Evolutionary conservation across 2,888 invertebrate species (phyloP).

Genomic region (Tetrapedia diversipes): DNA sequence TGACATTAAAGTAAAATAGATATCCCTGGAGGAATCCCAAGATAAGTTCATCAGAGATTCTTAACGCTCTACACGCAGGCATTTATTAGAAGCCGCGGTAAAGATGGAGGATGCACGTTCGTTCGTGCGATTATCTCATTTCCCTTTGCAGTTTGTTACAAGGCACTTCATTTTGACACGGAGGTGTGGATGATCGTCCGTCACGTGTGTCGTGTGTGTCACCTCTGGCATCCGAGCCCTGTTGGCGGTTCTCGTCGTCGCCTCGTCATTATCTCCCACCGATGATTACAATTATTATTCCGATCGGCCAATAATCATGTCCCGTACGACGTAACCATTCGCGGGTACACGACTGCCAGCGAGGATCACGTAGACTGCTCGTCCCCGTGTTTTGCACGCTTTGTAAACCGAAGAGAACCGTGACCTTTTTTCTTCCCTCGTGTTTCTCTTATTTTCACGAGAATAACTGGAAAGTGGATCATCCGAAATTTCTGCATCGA

Average conservation of each 20-base stretch:
- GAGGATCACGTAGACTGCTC: slow-evolving; percentile 74
- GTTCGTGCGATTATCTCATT: slow-evolving; percentile 46
- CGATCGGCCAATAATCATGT: slow-evolving; percentile 79
- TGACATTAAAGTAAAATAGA: not conserved
- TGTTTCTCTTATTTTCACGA: not conserved
- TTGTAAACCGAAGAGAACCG: slow-evolving; percentile 23
- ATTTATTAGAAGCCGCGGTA: not conserved
- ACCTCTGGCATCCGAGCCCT: slow-evolving; percentile 66
- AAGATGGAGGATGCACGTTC: slow-evolving; percentile 19
- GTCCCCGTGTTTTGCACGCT: slow-evolving; percentile 60
- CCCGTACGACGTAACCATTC: slow-evolving; percentile 74
- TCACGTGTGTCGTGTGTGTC: slow-evolving; percentile 65
- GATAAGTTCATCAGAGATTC: slow-evolving; percentile 16
- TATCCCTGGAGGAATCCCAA: not conserved
- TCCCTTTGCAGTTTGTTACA: slow-evolving; percentile 43
- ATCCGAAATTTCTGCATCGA: too few species aligned
- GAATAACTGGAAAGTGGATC: not conserved
- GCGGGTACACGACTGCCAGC: slow-evolving; percentile 66
- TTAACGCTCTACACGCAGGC: not conserved
- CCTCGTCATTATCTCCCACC: slow-evolving; percentile 72
- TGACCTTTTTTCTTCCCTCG: not conserved
- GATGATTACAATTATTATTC: slow-evolving; percentile 80
- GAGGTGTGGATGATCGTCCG: slow-evolving; percentile 58
- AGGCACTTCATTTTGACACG: slow-evolving; percentile 42
- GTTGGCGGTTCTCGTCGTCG: slow-evolving; percentile 31